phyloP scores from a whole-genome alignment of 1,140 invertebrate genomes.

The Hyposmocoma kahamanoa region DNA sequence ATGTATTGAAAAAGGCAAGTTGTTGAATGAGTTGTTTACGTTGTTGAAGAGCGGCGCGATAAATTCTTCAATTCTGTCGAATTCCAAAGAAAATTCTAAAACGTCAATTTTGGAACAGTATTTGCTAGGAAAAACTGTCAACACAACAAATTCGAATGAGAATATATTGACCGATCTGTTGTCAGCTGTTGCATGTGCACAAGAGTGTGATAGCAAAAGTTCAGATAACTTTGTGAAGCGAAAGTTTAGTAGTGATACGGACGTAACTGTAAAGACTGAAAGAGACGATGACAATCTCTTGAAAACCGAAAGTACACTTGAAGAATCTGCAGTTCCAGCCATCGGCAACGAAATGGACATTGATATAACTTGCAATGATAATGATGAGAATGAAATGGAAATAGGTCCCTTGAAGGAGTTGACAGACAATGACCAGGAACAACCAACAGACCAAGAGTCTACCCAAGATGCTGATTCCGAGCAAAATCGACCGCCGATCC shows the following conservation, averaged over 20 bases:
- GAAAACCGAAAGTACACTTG: slow-evolving; percentile 61
- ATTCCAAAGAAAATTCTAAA: slow-evolving; percentile 59
- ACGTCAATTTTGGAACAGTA: slow-evolving; percentile 69
- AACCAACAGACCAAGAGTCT: slow-evolving; percentile 45
- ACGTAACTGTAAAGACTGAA: slow-evolving; percentile 61
- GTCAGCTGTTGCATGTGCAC: slow-evolving; percentile 74
- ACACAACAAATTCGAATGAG: slow-evolving; percentile 59
- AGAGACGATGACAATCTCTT: slow-evolving; percentile 33
- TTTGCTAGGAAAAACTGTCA: slow-evolving; percentile 51
- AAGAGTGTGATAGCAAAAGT: slow-evolving; percentile 70
- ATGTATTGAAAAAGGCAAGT: slow-evolving; percentile 80
- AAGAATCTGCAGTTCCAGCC: slow-evolving; percentile 66
- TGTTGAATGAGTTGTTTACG: slow-evolving; percentile 80
- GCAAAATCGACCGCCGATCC: slow-evolving; percentile 59
- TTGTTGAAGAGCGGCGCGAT: slow-evolving; percentile 77
- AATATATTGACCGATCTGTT: slow-evolving; percentile 77
- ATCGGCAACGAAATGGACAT: slow-evolving; percentile 73
- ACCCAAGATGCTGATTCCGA: slow-evolving; percentile 34
- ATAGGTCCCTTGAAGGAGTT: slow-evolving; percentile 63
- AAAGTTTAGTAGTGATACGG: slow-evolving; percentile 56
- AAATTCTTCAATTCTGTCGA: slow-evolving; percentile 37
- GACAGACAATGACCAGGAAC: slow-evolving; percentile 52
- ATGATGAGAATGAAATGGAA: slow-evolving; percentile 66
- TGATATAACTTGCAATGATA: slow-evolving; percentile 58
- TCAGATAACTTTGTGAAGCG: slow-evolving; percentile 62